Percentiles rank a stretch among this genome's conserved stretches.
Conservation (phyloP, 2,888 invertebrate genomes). For the Drosophila mulleri region DNA sequence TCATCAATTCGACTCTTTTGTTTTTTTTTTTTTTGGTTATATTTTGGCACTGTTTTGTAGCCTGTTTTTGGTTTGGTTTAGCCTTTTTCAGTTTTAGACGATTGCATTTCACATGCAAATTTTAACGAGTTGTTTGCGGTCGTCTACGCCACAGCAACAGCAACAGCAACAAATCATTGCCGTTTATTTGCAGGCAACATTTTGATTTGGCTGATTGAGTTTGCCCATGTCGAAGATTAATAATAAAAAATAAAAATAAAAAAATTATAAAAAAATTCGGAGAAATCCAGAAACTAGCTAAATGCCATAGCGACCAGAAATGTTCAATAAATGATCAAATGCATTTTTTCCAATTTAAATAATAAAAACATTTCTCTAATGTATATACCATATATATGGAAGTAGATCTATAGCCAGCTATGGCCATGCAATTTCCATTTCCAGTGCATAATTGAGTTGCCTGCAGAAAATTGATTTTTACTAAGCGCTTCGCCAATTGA, state of each 20-base stretch:
- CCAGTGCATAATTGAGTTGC: constrained; percentile 15
- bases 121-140: constrained; percentile 79
- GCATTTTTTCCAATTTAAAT: constrained; percentile 39
- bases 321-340: constrained; percentile 17
- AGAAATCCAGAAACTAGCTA: not conserved
- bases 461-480: constrained; percentile 16
- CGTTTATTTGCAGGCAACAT: constrained; percentile 72
- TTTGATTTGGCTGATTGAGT: constrained; percentile 73
- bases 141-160: constrained; percentile 48
- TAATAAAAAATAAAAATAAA: constrained; percentile 3
- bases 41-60: constrained; percentile 8
- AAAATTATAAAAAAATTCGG: constrained; percentile 2
- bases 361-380: constrained; percentile 4
- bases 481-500: constrained; percentile 1
- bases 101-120: constrained; percentile 77
- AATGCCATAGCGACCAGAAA: not conserved
- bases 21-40: constrained; percentile 3
- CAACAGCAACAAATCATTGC: constrained; percentile 53
- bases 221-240: constrained; percentile 29
- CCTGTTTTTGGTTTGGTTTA: constrained; percentile 13
- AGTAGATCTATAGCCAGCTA: not conserved
- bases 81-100: constrained; percentile 57
- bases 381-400: not conserved
- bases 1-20: constrained; percentile 13
- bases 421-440: not conserved